Percentiles rank a stretch among this genome's conserved stretches.
These are phyloP conservation scores for Actias luna DNA, from an alignment of 2,888 invertebrate species.

Conservation along the genomic window DNA sequence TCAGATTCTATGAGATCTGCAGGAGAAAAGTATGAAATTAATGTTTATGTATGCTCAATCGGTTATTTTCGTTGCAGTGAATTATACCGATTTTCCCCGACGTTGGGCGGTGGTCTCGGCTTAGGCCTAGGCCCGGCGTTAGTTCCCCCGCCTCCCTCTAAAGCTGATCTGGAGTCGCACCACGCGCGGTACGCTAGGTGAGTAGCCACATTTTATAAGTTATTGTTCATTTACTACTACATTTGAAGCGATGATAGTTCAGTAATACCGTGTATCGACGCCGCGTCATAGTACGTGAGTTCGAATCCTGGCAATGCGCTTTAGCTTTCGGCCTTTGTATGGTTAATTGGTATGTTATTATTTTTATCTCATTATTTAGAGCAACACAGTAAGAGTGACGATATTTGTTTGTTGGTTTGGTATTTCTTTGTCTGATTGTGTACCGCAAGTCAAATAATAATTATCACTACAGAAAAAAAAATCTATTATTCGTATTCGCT, in stretches of 20 bases:
- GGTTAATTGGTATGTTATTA: too few relatives aligned
- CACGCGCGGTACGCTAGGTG: slow-evolving; percentile 84
- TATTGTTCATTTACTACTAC: neutral
- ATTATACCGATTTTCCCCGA: slow-evolving; percentile 96
- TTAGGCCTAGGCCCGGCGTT: slow-evolving; percentile 87
- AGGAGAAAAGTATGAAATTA: neutral
- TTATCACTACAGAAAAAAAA: too few relatives aligned
- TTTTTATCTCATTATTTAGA: too few relatives aligned
- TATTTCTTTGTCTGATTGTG: too few relatives aligned
- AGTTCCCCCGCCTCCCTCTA: slow-evolving; percentile 90
- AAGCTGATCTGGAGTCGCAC: slow-evolving; percentile 72
- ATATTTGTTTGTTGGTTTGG: too few relatives aligned
- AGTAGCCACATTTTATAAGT: slow-evolving; percentile 22
- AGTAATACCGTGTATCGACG: neutral
- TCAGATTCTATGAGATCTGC: too few relatives aligned
- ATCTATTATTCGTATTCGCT: too few relatives aligned
- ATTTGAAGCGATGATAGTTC: neutral
- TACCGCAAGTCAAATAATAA: too few relatives aligned
- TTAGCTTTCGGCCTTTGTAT: too few relatives aligned
- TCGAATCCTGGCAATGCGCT: too few relatives aligned
- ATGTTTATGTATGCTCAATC: slow-evolving; percentile 8
- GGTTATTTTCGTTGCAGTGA: slow-evolving; percentile 77
- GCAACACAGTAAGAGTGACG: too few relatives aligned
- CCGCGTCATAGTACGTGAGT: neutral
- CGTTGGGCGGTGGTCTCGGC: slow-evolving; percentile 88